Evolutionary conservation across 92 coral and sea anemone species (phyloP), one percentile per base, ranked within the genome.

Genomic region (Phenganax stokvisi): DNA sequence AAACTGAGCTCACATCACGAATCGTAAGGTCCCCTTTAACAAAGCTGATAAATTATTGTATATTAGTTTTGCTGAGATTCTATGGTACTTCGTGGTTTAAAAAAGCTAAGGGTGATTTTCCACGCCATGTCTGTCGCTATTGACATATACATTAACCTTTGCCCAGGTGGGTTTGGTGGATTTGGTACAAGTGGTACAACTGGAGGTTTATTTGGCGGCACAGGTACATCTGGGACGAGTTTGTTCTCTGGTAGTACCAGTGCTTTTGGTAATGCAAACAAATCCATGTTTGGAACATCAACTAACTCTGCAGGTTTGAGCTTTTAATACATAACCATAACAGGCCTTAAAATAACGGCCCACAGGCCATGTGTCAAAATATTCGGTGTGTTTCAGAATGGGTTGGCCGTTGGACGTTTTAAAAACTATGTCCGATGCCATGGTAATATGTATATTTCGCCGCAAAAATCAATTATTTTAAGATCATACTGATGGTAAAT

Each of bases 131-230:
- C 9, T 69, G 7, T 69, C 9, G 4, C 17, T 30, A n/a, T 5
- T 30, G 74, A 27, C 0, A 8, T 4, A 16, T 30, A 37, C 47
- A 31, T 51, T 31, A 69, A 69, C 6, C 55, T 9, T 73, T 73
- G 6, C 17, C 56, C 27, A 79, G 83, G 59, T 79, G 83, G 83
- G 60, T 79, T 79, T 65, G 83, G 83, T 51, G 74, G 61, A 51
- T 79, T 79, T 65, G 83, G 83, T 13, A 61, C 83, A 62, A 79
- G 74, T 65, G 56, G 60, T 7, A 64, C 83, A 20, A 65, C 31
- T 54, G 74, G 73, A 12, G 61, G 83, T 9, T 73, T 79, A 5
- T 79, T 79, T 64, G 83, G 74, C 69, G 63, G 12, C 53, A 79
- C 72, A 15, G 69, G 59, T 51, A 63, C 83, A 47, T 11, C 83